Percentiles rank a stretch among this genome's conserved stretches.
Evolutionary conservation across 2,888 invertebrate genomes (phyloP).

Genomic region (Callyntrura guangdongensis): DNA sequence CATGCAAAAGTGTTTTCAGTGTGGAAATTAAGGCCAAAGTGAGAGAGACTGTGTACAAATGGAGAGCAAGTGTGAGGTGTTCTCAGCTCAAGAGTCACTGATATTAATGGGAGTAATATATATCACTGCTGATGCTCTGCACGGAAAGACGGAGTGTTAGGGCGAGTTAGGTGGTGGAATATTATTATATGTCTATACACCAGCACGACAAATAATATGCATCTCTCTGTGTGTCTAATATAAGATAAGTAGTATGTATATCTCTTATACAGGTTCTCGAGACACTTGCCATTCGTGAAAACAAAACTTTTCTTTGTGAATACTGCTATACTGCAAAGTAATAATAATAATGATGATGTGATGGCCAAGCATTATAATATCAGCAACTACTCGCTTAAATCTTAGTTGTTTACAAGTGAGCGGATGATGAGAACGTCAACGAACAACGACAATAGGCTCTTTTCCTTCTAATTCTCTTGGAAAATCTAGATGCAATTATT

Average conservation of each 20-base stretch:
- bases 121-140: background rate
- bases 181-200: background rate
- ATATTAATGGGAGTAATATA: background rate
- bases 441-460: slow-evolving; percentile 24
- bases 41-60: background rate
- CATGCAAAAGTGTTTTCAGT: background rate
- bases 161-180: background rate
- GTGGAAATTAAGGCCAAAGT: background rate
- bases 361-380: background rate
- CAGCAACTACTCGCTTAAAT: background rate
- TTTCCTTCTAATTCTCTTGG: background rate
- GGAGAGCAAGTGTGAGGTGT: background rate
- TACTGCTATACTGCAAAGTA: slow-evolving; percentile 26
- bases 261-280: background rate
- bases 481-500: background rate
- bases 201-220: too few relatives aligned
- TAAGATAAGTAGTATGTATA: too few relatives aligned
- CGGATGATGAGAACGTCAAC: slow-evolving; percentile 4
- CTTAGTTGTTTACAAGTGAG: slow-evolving; percentile 19
- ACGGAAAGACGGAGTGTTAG: background rate
- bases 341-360: slow-evolving; percentile 17
- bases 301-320: slow-evolving; percentile 27
- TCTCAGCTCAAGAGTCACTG: slow-evolving; percentile 1
- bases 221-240: too few relatives aligned
- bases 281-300: slow-evolving; percentile 6